Percentiles rank a stretch among this genome's conserved stretches.
Conservation (phyloP, 2,797 vertebrate species). For the Diceros bicornis region DNA sequence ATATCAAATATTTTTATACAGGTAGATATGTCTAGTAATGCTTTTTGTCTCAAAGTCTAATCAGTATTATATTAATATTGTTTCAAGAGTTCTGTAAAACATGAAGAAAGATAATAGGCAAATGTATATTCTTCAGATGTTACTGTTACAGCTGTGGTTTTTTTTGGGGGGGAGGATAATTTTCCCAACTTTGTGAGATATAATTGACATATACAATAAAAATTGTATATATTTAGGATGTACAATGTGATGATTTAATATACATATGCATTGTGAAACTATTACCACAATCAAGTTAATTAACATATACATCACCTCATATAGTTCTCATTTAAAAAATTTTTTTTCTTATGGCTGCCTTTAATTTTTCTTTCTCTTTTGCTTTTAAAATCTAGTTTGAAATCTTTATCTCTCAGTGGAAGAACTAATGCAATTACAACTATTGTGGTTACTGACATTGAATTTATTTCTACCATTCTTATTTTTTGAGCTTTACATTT, state of each 20-base stretch:
- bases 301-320: not conserved
- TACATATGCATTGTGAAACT: no score
- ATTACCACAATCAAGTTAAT: not conserved
- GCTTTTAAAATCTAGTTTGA: not conserved
- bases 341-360: not conserved
- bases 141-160: not conserved
- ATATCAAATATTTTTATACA: not conserved
- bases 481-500: not conserved
- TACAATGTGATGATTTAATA: not conserved
- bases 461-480: not conserved
- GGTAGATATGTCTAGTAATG: not conserved
- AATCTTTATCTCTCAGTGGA: not conserved
- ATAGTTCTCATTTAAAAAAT: not conserved
- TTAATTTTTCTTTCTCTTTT: conserved; percentile 16
- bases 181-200: not conserved
- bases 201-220: not conserved
- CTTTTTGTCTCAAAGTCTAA: not conserved
- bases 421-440: not conserved
- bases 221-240: not conserved
- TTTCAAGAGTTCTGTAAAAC: not conserved
- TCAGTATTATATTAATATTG: not conserved
- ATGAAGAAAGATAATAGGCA: not conserved
- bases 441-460: not conserved
- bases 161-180: no score
- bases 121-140: not conserved